Evolutionary conservation across 2,113 vertebrate species (phyloP).

Genomic region (Polyodon spathula): DNA sequence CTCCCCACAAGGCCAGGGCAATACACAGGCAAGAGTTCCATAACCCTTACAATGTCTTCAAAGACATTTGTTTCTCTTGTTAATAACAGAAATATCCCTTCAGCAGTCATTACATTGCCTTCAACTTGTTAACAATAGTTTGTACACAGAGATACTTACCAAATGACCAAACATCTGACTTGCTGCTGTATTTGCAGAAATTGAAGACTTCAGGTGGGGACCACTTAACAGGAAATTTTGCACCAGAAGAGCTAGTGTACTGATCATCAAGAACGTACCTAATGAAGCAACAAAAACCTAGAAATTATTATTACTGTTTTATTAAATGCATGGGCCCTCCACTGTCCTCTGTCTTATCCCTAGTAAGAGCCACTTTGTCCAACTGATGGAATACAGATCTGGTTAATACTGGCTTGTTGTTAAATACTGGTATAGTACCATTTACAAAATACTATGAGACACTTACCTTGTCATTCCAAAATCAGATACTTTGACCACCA

Average conservation of each 20-base stretch:
- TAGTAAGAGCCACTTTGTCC: too few relatives aligned
- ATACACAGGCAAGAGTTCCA: too few relatives aligned
- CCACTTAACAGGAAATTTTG: slow-evolving; percentile 92
- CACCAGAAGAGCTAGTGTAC: slow-evolving; percentile 81
- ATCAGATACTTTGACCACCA: slow-evolving; percentile 86
- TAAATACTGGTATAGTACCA: too few relatives aligned
- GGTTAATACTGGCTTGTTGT: too few relatives aligned
- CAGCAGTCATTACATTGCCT: too few relatives aligned
- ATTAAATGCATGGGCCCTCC: too few relatives aligned
- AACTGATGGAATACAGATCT: too few relatives aligned
- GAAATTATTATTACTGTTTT: neutral
- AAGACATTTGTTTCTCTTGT: too few relatives aligned
- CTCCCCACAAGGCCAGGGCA: too few relatives aligned
- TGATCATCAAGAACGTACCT: slow-evolving; percentile 91
- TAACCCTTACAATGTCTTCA: too few relatives aligned
- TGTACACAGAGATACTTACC: slow-evolving; percentile 51
- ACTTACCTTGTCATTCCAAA: slow-evolving; percentile 91
- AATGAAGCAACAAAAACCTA: slow-evolving; percentile 1
- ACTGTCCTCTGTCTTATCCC: too few relatives aligned
- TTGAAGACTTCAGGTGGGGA: slow-evolving; percentile 91
- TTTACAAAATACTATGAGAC: neutral
- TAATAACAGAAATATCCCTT: too few relatives aligned
- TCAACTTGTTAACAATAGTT: neutral
- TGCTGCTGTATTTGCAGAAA: slow-evolving; percentile 89
- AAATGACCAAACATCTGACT: slow-evolving; percentile 88